Evolutionary conservation across 2,888 invertebrate species (phyloP).

Genomic region (Hipparchia semele): DNA sequence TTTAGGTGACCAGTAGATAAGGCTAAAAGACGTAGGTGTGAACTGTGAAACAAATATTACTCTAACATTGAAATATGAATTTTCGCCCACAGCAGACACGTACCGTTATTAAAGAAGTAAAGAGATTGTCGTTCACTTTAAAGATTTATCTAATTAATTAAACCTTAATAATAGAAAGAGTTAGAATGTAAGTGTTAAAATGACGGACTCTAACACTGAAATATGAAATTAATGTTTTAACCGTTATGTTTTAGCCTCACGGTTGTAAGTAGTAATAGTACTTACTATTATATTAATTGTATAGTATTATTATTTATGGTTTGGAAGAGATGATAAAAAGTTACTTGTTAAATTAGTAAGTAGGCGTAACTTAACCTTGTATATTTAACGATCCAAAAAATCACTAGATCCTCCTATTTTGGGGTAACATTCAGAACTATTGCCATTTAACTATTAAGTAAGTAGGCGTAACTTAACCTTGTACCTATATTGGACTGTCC

Average conservation of each 20-base stretch:
- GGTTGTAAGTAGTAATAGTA: too few relatives aligned
- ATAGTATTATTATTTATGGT: too few relatives aligned
- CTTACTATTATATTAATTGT: too few relatives aligned
- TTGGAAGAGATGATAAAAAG: too few relatives aligned
- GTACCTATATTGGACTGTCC: too few relatives aligned
- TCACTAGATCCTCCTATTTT: too few relatives aligned
- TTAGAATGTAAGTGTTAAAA: constrained; percentile 55
- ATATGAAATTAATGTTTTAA: constrained; percentile 11
- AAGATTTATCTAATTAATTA: constrained; percentile 2
- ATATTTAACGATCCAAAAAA: too few relatives aligned
- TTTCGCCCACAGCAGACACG: constrained; percentile 23
- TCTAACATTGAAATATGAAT: constrained; percentile 27
- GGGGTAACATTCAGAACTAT: neutral
- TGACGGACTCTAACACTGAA: constrained; percentile 25
- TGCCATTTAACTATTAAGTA: too few relatives aligned
- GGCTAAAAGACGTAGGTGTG: constrained; percentile 51
- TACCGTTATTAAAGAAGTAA: neutral
- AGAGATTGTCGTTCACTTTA: neutral
- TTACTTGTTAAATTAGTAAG: too few relatives aligned
- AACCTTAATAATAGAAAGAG: neutral
- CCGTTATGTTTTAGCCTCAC: neutral
- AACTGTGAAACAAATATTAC: constrained; percentile 50
- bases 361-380: too few relatives aligned
- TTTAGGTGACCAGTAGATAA: constrained; percentile 56
- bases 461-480: too few relatives aligned